Percentiles rank a stretch among this genome's conserved stretches.
These are phyloP conservation scores for Hipparchia semele DNA, from an alignment of 2,888 invertebrate genomes.

Conservation along the genomic window DNA sequence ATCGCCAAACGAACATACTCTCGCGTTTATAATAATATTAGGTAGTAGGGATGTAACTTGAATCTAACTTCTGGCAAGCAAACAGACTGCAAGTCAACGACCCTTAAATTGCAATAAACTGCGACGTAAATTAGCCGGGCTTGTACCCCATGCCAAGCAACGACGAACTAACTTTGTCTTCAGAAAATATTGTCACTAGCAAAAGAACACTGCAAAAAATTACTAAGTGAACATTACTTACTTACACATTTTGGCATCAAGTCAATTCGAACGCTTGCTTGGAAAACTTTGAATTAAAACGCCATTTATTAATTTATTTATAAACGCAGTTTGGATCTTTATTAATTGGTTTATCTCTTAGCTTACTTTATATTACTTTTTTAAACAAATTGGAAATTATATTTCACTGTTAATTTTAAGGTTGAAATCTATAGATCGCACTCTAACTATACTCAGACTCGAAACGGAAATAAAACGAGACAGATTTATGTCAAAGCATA, in stretches of 20 bases:
- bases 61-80: conserved; percentile 61
- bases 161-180: conserved; percentile 56
- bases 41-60: conserved; percentile 19
- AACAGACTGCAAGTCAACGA: conserved; percentile 50
- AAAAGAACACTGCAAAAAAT: background rate
- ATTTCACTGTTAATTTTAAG: too few species aligned
- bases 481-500: too few species aligned
- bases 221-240: too few species aligned
- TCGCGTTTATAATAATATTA: too few species aligned
- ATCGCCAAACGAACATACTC: too few species aligned
- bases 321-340: too few species aligned
- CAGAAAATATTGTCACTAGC: conserved; percentile 29
- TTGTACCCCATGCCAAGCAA: conserved; percentile 50
- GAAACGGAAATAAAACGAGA: too few species aligned
- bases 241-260: conserved; percentile 17
- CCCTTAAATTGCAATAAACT: conserved; percentile 67
- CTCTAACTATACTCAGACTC: too few species aligned
- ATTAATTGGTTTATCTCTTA: background rate
- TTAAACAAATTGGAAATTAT: too few species aligned
- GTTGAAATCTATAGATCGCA: too few species aligned
- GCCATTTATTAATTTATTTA: too few species aligned
- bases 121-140: conserved; percentile 65
- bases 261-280: conserved; percentile 3
- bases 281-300: background rate
- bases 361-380: background rate